phyloP scores from a whole-genome alignment of 2,797 vertebrate genomes.

The Scleropages formosus region DNA sequence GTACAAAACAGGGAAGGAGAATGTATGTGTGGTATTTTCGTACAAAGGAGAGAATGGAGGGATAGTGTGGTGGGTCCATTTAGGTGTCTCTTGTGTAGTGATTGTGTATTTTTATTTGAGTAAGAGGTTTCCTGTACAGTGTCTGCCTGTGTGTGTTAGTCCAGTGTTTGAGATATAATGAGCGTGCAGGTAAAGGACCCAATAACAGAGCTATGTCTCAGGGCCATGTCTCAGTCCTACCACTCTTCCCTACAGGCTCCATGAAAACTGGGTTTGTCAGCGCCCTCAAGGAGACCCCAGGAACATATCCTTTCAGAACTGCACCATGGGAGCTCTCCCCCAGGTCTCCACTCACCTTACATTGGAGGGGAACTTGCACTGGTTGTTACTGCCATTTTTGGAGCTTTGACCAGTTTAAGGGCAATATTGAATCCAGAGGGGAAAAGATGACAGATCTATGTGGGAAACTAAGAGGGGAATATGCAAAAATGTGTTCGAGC shows the following conservation, averaged over 20 bases:
- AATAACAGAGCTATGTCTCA: constrained; percentile 15
- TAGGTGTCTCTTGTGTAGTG: no score
- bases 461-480: background rate
- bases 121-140: background rate
- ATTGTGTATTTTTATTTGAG: background rate
- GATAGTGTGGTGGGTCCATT: background rate
- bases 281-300: constrained; percentile 94
- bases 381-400: background rate
- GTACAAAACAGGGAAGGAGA: no score
- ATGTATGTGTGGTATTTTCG: background rate
- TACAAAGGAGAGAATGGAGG: background rate
- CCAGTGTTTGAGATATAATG: constrained; percentile 24
- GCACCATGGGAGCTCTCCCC: background rate
- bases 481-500: background rate
- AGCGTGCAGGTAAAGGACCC: no score
- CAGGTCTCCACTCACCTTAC: background rate
- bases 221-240: constrained; percentile 29
- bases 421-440: background rate
- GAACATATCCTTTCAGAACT: constrained; percentile 94
- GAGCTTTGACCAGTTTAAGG: background rate
- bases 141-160: background rate
- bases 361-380: background rate
- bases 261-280: constrained; percentile 91
- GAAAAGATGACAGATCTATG: no score
- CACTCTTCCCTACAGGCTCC: constrained; percentile 75